Evolutionary conservation across 2,888 invertebrate genomes (phyloP).

Genomic region (Amblyjoppa proteus): DNA sequence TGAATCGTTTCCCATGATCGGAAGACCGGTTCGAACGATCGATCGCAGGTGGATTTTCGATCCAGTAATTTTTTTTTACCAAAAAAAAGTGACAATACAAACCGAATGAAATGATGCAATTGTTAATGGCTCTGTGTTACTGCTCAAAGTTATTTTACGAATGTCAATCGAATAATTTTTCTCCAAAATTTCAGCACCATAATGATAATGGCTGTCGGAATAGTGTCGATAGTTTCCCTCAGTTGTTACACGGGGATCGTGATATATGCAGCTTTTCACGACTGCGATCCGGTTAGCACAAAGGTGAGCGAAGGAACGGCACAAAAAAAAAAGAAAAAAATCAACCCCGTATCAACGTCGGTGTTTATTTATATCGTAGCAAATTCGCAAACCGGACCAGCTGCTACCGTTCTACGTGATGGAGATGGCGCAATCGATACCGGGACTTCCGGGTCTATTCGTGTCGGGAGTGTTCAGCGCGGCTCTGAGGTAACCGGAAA

Average conservation of each 20-base stretch:
- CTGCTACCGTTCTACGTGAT: conserved; percentile 93
- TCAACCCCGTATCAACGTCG: neutral
- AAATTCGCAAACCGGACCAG: conserved; percentile 90
- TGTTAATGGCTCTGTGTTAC: neutral
- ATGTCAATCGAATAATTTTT: neutral
- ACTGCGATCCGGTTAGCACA: conserved; percentile 94
- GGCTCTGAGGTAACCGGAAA: conserved; percentile 89
- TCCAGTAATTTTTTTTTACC: too few relatives aligned
- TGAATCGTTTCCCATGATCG: too few relatives aligned
- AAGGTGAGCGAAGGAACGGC: conserved; percentile 84
- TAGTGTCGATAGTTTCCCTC: conserved; percentile 90
- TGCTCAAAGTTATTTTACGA: neutral
- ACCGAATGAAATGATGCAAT: neutral
- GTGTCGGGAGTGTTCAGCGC: conserved; percentile 95
- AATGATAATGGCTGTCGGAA: conserved; percentile 92
- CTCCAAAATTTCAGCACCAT: conserved; percentile 87
- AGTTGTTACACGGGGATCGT: conserved; percentile 95
- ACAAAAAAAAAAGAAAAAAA: neutral
- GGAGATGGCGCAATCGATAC: conserved; percentile 90
- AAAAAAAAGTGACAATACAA: too few relatives aligned
- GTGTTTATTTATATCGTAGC: conserved; percentile 73
- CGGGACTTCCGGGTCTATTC: conserved; percentile 94
- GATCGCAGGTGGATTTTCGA: too few relatives aligned
- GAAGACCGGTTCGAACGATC: too few relatives aligned
- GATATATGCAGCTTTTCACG: conserved; percentile 93